phyloP scores from a whole-genome alignment of 1,140 invertebrate genomes.

The Acyrthosiphon pisum region DNA sequence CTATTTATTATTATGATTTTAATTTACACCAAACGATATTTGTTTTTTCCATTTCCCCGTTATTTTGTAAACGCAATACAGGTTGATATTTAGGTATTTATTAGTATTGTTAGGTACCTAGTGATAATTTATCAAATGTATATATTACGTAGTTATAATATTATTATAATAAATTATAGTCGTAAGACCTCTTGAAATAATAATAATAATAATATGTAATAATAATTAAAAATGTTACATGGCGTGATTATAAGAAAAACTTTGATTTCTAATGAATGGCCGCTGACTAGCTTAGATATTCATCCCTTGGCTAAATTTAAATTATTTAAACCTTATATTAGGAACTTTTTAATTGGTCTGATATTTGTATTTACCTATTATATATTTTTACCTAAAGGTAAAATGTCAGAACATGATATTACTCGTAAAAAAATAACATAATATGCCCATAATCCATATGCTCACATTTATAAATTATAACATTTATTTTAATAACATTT shows the following conservation, averaged over 20 bases:
- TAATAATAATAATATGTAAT: no score
- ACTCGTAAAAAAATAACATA: no score
- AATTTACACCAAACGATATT: neutral
- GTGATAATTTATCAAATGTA: neutral
- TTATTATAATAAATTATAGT: neutral
- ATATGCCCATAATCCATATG: no score
- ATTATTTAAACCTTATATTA: no score
- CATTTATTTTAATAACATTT: no score
- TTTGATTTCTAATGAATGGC: neutral
- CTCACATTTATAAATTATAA: no score
- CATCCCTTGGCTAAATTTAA: no score
- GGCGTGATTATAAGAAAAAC: neutral
- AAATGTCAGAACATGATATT: no score
- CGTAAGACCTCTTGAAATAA: neutral
- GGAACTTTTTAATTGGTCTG: no score
- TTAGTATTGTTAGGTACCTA: neutral
- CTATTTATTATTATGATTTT: neutral
- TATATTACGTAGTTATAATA: neutral
- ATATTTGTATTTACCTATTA: no score
- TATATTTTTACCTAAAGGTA: no score
- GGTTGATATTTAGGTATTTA: slow-evolving; percentile 10
- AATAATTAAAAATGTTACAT: neutral
- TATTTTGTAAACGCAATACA: neutral
- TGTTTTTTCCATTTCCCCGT: neutral
- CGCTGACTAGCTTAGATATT: neutral